phyloP scores from a whole-genome alignment of 2,888 invertebrate species.

The Gerris lacustris region DNA sequence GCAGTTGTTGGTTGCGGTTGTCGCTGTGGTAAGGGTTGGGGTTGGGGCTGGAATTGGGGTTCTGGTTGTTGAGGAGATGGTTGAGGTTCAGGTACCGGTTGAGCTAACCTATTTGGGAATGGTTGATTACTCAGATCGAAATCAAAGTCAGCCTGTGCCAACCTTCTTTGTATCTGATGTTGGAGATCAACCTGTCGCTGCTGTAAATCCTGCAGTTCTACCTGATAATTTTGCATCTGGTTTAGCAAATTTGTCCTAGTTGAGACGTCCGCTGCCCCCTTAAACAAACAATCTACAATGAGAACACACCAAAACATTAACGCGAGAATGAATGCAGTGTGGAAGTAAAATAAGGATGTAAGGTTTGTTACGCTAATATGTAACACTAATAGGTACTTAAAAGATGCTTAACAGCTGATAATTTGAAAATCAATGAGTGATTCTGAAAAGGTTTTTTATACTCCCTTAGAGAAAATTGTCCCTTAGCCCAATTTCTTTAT shows the following conservation, averaged over 20 bases:
- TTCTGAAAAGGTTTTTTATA: no score
- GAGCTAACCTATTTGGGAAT: neutral
- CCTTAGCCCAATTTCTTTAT: no score
- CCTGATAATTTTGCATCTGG: constrained; percentile 21
- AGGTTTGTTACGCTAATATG: no score
- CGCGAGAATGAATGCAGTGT: no score
- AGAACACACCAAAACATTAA: no score
- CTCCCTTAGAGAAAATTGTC: no score
- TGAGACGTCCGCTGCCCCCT: no score
- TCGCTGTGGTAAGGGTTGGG: constrained; percentile 6
- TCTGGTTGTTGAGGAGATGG: neutral
- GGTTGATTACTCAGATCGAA: neutral
- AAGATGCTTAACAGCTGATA: no score
- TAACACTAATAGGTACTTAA: no score
- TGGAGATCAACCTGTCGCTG: constrained; percentile 27
- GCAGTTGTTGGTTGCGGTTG: neutral
- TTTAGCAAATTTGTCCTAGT: constrained; percentile 16
- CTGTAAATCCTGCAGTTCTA: constrained; percentile 27
- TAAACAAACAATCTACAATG: no score
- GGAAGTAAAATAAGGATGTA: no score
- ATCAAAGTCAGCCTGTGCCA: constrained; percentile 18
- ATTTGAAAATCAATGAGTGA: no score
- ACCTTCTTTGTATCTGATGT: constrained; percentile 25
- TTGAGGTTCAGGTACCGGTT: constrained; percentile 10
- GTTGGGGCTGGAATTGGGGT: constrained; percentile 8